Evolutionary conservation across 2,888 invertebrate species (phyloP).

Genomic region (Dasysyrphus tricinctus): DNA sequence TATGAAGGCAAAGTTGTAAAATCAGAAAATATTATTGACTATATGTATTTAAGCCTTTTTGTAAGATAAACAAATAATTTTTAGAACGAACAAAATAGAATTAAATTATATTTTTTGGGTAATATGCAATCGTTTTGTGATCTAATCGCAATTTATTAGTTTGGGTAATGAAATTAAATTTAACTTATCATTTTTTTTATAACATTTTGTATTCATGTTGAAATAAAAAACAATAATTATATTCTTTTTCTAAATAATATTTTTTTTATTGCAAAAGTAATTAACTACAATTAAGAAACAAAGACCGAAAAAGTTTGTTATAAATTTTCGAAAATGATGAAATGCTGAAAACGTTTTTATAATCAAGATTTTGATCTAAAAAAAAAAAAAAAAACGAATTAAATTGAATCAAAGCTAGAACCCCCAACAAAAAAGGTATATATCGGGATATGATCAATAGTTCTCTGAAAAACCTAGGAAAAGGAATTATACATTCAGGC

Average conservation of each 20-base stretch:
- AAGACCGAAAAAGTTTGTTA: no score
- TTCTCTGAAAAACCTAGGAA: no score
- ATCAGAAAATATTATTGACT: not conserved
- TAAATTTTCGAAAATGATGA: no score
- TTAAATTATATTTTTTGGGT: not conserved
- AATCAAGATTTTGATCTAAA: no score
- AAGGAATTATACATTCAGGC: no score
- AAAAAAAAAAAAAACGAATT: no score
- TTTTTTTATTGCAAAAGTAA: not conserved
- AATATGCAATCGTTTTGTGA: conserved; percentile 48
- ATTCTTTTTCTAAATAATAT: not conserved
- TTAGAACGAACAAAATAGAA: conserved; percentile 1
- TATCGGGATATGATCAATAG: no score
- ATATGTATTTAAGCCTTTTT: conserved; percentile 27
- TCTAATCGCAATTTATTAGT: not conserved
- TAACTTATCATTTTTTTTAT: not conserved
- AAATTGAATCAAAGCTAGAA: no score
- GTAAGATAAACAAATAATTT: conserved; percentile 46
- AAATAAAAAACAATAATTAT: not conserved
- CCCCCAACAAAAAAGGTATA: no score
- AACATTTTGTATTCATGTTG: not conserved
- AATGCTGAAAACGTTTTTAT: no score
- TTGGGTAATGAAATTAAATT: not conserved
- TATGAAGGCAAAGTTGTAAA: conserved; percentile 85
- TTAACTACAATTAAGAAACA: not conserved